Conservation (phyloP, 2,888 invertebrate genomes). For the Eurytoma californica region DNA sequence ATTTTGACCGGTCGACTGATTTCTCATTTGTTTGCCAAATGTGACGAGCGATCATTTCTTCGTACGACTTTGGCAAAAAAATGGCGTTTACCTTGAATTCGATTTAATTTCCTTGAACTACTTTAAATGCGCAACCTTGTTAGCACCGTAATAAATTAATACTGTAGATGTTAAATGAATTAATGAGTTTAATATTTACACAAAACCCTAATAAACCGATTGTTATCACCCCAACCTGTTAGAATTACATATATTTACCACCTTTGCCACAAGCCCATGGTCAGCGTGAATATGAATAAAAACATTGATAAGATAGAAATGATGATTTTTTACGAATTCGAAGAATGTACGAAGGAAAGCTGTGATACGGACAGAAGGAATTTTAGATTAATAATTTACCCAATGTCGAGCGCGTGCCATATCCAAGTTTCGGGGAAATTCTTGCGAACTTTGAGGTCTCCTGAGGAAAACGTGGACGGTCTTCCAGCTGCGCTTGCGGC, state of each 20-base stretch:
- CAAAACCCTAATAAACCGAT: background rate
- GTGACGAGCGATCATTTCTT: background rate
- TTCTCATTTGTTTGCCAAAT: background rate
- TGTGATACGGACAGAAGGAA: constrained; percentile 4
- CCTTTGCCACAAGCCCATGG: constrained; percentile 36
- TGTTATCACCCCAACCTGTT: background rate
- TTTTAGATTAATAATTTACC: constrained; percentile 74
- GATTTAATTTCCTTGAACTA: background rate
- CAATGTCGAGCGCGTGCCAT: constrained; percentile 79
- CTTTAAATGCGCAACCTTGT: background rate
- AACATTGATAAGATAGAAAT: background rate
- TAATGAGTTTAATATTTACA: constrained; percentile 18
- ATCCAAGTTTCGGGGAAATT: constrained; percentile 86
- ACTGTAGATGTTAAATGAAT: constrained; percentile 9
- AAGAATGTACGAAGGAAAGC: background rate
- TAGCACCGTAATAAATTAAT: background rate
- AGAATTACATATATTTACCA: background rate
- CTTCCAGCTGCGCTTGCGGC: constrained; percentile 63
- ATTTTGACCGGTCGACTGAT: background rate
- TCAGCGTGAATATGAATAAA: constrained; percentile 28
- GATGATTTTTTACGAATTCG: constrained; percentile 23
- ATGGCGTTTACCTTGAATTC: background rate
- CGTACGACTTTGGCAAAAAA: background rate
- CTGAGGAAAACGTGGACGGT: constrained; percentile 63
- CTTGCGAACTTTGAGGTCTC: constrained; percentile 77